phyloP scores from a whole-genome alignment of 2,888 invertebrate genomes.

The Plusia festucae region DNA sequence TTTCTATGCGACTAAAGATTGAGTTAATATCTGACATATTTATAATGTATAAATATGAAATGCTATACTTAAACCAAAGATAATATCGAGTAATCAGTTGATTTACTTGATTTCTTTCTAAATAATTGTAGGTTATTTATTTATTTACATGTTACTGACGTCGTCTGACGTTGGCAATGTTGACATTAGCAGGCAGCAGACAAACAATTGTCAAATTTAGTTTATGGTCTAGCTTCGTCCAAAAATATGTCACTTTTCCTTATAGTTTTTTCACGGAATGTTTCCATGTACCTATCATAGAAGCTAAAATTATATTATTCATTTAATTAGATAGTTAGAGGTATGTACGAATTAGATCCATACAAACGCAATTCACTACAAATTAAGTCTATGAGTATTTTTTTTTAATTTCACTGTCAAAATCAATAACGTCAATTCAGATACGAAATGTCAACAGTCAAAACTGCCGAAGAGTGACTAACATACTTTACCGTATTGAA shows the following conservation, averaged over 20 bases:
- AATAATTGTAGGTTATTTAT: slow-evolving; percentile 1
- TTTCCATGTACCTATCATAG: neutral
- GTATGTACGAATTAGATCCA: too few species aligned
- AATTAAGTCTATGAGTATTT: neutral
- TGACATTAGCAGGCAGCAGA: too few species aligned
- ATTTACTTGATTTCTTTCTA: too few species aligned
- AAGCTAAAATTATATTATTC: too few species aligned
- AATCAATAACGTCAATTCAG: neutral
- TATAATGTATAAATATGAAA: neutral
- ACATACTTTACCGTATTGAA: slow-evolving; percentile 33
- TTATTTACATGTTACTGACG: too few species aligned
- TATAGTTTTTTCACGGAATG: neutral
- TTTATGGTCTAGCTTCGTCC: neutral
- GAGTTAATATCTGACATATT: slow-evolving; percentile 55
- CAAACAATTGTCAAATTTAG: neutral
- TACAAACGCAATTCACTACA: neutral
- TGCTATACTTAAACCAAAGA: too few species aligned
- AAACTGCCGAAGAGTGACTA: slow-evolving; percentile 10
- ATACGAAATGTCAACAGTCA: neutral
- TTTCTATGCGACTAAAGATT: slow-evolving; percentile 69
- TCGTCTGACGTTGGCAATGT: too few species aligned
- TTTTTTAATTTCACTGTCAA: neutral
- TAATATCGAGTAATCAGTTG: too few species aligned
- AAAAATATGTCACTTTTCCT: neutral
- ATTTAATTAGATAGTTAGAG: too few species aligned